Evolutionary conservation across 2,888 invertebrate species (phyloP).

Genomic region (Acronicta leporina): DNA sequence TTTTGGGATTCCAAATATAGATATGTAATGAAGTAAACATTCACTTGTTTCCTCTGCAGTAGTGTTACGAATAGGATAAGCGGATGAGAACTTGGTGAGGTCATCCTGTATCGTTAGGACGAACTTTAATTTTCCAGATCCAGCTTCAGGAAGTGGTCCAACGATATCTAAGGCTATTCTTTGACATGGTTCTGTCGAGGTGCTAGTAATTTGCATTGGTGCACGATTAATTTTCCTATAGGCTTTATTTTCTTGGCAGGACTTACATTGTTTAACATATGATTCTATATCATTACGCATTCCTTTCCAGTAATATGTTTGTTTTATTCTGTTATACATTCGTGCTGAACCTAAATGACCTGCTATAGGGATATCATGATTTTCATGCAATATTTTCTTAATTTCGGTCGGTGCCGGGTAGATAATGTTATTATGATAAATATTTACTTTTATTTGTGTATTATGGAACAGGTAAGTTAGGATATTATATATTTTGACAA

Average conservation of each 20-base stretch:
- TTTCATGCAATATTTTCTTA: background rate
- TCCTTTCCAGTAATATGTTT: too few species aligned
- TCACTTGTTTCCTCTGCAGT: too few species aligned
- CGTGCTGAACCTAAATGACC: background rate
- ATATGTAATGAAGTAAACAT: too few species aligned
- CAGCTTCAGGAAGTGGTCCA: background rate
- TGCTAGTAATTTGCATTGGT: background rate
- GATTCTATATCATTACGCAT: background rate
- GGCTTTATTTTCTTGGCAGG: too few species aligned
- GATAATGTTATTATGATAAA: background rate
- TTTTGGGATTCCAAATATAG: too few species aligned
- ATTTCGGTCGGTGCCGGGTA: background rate
- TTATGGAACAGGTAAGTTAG: background rate
- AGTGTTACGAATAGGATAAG: too few species aligned
- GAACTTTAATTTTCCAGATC: background rate
- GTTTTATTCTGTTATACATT: too few species aligned
- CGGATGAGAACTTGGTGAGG: background rate
- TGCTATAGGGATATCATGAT: background rate
- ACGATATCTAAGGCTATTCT: background rate
- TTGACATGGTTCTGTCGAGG: background rate
- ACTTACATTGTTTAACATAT: too few species aligned
- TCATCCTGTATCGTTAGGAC: background rate
- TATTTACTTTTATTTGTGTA: background rate
- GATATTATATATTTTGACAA: background rate
- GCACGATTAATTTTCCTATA: background rate